phyloP scores from a whole-genome alignment of 2,797 vertebrate species.

The Coregonus sp. region DNA sequence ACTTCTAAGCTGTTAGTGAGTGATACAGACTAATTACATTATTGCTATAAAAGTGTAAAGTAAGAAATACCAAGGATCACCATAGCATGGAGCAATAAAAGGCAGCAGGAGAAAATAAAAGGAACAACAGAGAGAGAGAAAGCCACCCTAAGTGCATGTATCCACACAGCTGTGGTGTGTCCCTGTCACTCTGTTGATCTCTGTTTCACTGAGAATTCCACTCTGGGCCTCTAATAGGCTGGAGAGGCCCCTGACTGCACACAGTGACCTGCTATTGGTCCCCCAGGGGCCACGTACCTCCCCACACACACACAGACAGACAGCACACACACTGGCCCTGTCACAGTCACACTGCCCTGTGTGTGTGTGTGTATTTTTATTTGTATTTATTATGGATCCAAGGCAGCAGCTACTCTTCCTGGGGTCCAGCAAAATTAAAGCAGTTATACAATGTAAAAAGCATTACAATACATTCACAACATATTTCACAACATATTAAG shows the following conservation, averaged over 20 bases:
- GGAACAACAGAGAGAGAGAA: neutral
- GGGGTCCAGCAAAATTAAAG: too few species aligned
- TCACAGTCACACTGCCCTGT: neutral
- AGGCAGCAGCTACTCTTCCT: too few species aligned
- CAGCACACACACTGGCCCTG: slow-evolving; percentile 37
- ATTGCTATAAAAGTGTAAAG: too few species aligned
- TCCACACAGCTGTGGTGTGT: slow-evolving; percentile 77
- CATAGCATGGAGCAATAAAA: neutral
- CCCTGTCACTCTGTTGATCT: slow-evolving; percentile 71
- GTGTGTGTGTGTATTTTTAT: too few species aligned
- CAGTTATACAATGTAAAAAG: too few species aligned
- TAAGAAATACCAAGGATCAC: neutral
- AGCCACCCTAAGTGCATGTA: slow-evolving; percentile 19
- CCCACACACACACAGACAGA: slow-evolving; percentile 41
- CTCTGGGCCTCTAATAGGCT: slow-evolving; percentile 65
- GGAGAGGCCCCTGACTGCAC: slow-evolving; percentile 37
- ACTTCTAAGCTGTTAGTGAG: too few species aligned
- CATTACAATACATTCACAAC: too few species aligned
- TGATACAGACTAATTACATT: too few species aligned
- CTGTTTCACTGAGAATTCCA: slow-evolving; percentile 72
- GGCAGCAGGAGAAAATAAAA: neutral
- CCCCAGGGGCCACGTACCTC: slow-evolving; percentile 61
- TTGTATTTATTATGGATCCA: too few species aligned
- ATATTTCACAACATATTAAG: too few species aligned
- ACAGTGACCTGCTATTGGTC: slow-evolving; percentile 60